These are phyloP conservation scores for Pelagia noctiluca DNA, from an alignment of 30 jellyfish, hydroid and myxozoan species.

Conservation along the genomic window DNA sequence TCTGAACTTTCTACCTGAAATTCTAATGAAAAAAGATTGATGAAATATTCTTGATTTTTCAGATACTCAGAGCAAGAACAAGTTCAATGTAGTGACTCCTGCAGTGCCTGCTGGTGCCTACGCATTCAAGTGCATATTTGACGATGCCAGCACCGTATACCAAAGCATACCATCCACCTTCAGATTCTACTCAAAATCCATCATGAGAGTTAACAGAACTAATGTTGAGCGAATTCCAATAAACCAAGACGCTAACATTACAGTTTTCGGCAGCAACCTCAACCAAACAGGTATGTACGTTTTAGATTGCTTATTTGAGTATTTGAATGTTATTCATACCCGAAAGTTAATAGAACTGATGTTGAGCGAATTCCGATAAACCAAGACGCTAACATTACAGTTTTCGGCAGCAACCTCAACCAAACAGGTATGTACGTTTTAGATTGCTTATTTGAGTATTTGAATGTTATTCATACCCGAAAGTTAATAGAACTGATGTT, in stretches of 20 bases:
- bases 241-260: constrained; percentile 17
- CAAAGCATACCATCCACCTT: constrained; percentile 18
- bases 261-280: constrained; percentile 71
- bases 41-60: not conserved
- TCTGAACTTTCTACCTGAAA: too few relatives aligned
- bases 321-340: too few relatives aligned
- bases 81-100: constrained; percentile 60
- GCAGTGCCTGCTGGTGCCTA: constrained; percentile 63
- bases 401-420: too few relatives aligned
- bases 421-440: too few relatives aligned
- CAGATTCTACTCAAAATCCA: constrained; percentile 49
- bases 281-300: constrained; percentile 62
- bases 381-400: too few relatives aligned
- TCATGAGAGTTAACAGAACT: constrained; percentile 10
- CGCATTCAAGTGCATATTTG: constrained; percentile 51
- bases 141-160: constrained; percentile 12
- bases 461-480: too few relatives aligned
- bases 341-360: too few relatives aligned
- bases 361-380: too few relatives aligned
- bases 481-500: too few relatives aligned
- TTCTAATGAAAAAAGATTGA: too few relatives aligned
- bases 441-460: too few relatives aligned
- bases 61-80: constrained; percentile 16
- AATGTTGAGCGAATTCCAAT: constrained; percentile 53
- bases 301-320: too few relatives aligned